Conservation (phyloP, 1,140 invertebrate genomes). For the Lordiphosa clarofinis region DNA sequence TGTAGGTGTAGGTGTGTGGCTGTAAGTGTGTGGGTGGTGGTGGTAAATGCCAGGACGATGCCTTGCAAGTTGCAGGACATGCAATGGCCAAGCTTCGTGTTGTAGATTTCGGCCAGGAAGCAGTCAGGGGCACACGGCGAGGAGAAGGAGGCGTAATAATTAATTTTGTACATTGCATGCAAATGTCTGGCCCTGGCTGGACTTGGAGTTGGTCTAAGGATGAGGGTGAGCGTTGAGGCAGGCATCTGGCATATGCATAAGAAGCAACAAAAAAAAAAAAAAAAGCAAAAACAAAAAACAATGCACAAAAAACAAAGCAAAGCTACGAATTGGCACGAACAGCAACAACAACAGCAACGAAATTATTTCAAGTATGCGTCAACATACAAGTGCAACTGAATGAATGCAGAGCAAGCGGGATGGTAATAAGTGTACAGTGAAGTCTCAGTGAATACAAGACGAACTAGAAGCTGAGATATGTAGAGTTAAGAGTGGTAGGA, state of each 20-base stretch:
- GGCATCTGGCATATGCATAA: slow-evolving; percentile 64
- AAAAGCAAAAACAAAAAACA: slow-evolving; percentile 17
- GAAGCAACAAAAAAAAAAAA: slow-evolving; percentile 51
- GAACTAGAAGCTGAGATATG: too few relatives aligned
- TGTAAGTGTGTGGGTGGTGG: too few relatives aligned
- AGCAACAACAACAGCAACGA: slow-evolving; percentile 19
- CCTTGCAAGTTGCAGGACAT: slow-evolving; percentile 72
- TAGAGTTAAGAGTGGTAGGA: too few relatives aligned
- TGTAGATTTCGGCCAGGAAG: slow-evolving; percentile 69
- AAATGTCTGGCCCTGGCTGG: slow-evolving; percentile 56
- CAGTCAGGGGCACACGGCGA: neutral
- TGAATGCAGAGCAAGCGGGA: slow-evolving; percentile 5
- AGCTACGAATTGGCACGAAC: slow-evolving; percentile 23
- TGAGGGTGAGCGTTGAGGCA: neutral
- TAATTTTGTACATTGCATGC: slow-evolving; percentile 76
- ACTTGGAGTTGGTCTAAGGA: slow-evolving; percentile 14
- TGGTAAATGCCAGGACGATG: slow-evolving; percentile 39
- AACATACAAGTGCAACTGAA: slow-evolving; percentile 32
- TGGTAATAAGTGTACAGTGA: too few relatives aligned
- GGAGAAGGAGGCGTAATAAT: slow-evolving; percentile 57
- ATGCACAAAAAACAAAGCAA: slow-evolving; percentile 25
- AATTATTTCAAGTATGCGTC: slow-evolving; percentile 58
- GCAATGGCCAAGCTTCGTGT: slow-evolving; percentile 56
- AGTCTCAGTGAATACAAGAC: too few relatives aligned
- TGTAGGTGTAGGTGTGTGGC: neutral